These are phyloP conservation scores for Junco hyemalis DNA, from an alignment of 2,113 vertebrate genomes.

Conservation along the genomic window DNA sequence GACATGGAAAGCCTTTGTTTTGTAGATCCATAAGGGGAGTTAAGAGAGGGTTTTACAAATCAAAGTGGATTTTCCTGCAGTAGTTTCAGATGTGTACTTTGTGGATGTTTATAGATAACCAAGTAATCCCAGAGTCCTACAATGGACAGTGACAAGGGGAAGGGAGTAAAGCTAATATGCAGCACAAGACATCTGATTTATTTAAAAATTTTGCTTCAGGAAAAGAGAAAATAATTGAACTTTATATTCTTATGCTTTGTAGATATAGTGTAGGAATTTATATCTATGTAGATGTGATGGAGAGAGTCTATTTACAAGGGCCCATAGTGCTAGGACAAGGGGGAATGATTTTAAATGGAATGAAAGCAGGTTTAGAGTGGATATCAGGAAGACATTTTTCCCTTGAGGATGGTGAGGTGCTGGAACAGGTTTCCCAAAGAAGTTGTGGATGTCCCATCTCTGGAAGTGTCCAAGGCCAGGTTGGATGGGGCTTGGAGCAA, in stretches of 20 bases:
- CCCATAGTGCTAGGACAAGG: not conserved
- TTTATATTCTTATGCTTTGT: not conserved
- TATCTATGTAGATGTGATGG: not conserved
- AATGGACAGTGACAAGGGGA: accelerated
- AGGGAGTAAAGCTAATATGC: not conserved
- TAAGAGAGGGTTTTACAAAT: not conserved
- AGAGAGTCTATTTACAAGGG: not conserved
- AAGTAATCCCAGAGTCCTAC: not conserved
- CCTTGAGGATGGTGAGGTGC: not conserved
- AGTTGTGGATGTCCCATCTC: not conserved
- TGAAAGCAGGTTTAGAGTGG: not conserved
- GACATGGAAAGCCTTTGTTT: not conserved
- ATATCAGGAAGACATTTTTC: not conserved
- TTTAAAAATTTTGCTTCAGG: not conserved
- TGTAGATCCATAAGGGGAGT: not conserved
- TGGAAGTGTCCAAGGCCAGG: not conserved
- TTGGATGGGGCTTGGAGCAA: accelerated
- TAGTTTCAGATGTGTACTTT: not conserved
- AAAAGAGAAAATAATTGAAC: not conserved
- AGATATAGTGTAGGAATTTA: not conserved
- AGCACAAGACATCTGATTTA: not conserved
- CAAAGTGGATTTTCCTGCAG: not conserved
- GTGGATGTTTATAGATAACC: not conserved
- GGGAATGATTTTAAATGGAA: not conserved
- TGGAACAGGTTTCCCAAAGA: not conserved